Percentiles rank a stretch among this genome's conserved stretches.
Conservation (phyloP, 2,113 vertebrate species). For the Oncorhynchus masou region DNA sequence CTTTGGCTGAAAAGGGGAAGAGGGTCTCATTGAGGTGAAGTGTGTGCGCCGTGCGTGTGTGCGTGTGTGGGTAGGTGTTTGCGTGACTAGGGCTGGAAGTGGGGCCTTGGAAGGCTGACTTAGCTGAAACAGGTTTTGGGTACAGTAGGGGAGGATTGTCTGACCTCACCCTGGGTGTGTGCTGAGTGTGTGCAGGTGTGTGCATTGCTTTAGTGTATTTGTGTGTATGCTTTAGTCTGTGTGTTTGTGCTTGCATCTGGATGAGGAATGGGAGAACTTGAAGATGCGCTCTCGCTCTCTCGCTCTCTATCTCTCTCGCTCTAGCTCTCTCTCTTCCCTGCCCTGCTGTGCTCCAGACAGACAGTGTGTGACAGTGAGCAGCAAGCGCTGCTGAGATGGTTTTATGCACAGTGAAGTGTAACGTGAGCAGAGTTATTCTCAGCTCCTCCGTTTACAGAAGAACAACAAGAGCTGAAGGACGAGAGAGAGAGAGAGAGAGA, state of each 20-base stretch:
- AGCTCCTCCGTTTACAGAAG: constrained; percentile 19
- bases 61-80: neutral
- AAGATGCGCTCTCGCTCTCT: constrained; percentile 20
- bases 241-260: neutral
- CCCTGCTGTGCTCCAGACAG: neutral
- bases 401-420: constrained; percentile 36
- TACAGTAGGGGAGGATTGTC: neutral
- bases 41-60: constrained; percentile 23
- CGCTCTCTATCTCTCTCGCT: too few relatives aligned
- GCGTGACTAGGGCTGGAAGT: neutral
- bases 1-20: constrained; percentile 56
- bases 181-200: neutral
- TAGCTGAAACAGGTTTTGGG: neutral
- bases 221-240: neutral
- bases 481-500: neutral
- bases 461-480: neutral
- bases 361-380: neutral
- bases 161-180: neutral
- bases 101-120: neutral
- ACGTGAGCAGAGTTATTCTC: constrained; percentile 30
- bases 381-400: neutral
- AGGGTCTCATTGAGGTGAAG: constrained; percentile 46
- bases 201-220: neutral
- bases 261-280: neutral
- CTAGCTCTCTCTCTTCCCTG: neutral